Base-by-base conservation (phyloP, 1,140 invertebrate genomes). In the Drosophila paulistorum region DNA sequence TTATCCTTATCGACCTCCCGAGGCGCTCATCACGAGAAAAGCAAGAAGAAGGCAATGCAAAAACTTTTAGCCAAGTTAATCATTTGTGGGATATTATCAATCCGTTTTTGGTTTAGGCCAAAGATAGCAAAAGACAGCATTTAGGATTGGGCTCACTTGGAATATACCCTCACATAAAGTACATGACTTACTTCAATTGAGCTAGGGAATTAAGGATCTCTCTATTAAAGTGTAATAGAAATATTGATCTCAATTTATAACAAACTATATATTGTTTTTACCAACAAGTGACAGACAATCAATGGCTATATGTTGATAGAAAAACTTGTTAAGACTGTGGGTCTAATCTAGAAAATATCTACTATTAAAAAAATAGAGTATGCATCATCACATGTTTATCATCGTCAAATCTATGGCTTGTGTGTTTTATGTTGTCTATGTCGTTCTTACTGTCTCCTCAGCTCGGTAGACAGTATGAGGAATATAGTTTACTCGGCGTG, bases 21-120 rank as follows among this genome's bases (percentile, higher is more conserved):
- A 77, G 74, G 74, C 67, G 74, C 67, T 71, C 35, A 51, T 37
- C 55, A 26, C 5, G 9, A 39, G 14, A 20, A 33, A 11, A 13
- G 1, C 6, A 14, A 23, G 17, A 14, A 35, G 14, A 60, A 26
- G 7, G 5, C 33, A 26, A 51, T 61, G 73, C 76, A 87, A 83
- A 83, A 87, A 87, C 73, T 77, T 87, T 89, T 45, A 68, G 85
- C 65, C 77, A 89, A 89, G 84, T 89, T 89, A 89, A 89, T 89
- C 84, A 89, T 89, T 89, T 89, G 84, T 80, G 84, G 85, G 77
- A 84, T 89, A 90, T 89, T 89, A 90, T 89, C 84, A 89, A 89
- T 89, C 84, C 84, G 81, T 89, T 89, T 89, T 79, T 78, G 84
- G 85, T 85, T 71, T 37, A 59, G 30, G 13, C 26, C 14, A 17